Base-by-base conservation (phyloP, 2,797 vertebrate genomes). In the Taeniopygia guttata region DNA sequence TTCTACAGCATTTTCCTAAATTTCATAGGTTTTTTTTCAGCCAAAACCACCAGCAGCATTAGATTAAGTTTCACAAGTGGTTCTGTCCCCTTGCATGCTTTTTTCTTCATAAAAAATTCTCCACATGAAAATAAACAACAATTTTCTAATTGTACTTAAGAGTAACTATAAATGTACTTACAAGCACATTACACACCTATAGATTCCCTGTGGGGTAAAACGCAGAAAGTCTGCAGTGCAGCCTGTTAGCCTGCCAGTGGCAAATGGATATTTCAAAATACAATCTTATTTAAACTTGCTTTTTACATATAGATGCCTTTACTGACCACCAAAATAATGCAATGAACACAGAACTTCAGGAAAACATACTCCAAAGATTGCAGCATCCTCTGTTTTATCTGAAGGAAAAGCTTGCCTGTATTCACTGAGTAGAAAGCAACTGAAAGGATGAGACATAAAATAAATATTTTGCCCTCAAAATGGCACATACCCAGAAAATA, bases 401-500 rank as follows among this genome's bases (percentile, higher is more conserved):
- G 56, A 79, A 55, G 19, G 17, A 72, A 89, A 90, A 76, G 19
- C 40, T 79, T 64, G 16, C 69, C 73, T 73, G 14, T 30, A 66
- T 59, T 76, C 59, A 48, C 46, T 16, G 54, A 64, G 46, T 19
- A 81, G 30, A 49, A 58, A 94, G n/a, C 13, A 55, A 90, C 55
- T 20, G 36, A 66, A 90, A 87, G 36, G 26, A 58, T 63, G 29
- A 90, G 38, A 69, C 18, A 49, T 30, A 69, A 84, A 81, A 90
- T 72, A 94, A 89, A 56, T 62, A 87, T 40, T 87, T 89, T 6
- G 10, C 52, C 66, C 62, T 67, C 19, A 25, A 88, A 90, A 87
- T 93, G 83, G 91, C 93, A 91, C 23, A 43, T 52, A 84, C 43
- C 80, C 94, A 95, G 69, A 11, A 86, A 82, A 91, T 36, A 86